Base-by-base conservation (phyloP, 2,888 invertebrate species). In the Coenonympha arcania region DNA sequence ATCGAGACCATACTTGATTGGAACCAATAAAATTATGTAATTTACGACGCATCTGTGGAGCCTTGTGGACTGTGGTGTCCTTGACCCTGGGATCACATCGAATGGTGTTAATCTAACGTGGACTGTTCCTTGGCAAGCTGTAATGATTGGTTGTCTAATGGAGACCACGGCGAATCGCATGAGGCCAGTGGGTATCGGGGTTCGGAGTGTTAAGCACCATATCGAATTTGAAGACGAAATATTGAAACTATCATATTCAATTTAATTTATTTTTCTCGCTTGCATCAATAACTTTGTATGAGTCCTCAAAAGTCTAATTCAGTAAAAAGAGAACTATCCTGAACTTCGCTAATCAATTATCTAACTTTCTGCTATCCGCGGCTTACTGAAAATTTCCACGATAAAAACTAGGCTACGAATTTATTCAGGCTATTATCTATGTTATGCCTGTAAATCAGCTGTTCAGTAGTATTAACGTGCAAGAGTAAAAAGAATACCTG, bases 21-120 rank as follows among this genome's bases (percentile, higher is more conserved):
- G 83, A 81, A 80, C 81, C 77, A 79, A 84, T 85, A 76, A 79
- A 76, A 81, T 76, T 70, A 73, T 71, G 66, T 80, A 72, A 76
- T 85, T 83, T 83, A 85, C 73, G 70, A 67, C 63, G 70, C 59
- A 68, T 67, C 69, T 69, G 70, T 65, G 67, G 64, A 61, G 60
- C 66, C 64, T 68, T 69, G 67, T n/a, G n/a, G n/a, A n/a, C n/a
- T n/a, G n/a, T 70, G 63, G 56, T 61, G 64, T 68, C 76, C 77
- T 75, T 79, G 75, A 77, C 75, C 75, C 67, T 65, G 57, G 64
- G 55, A 51, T 51, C 58, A 63, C 59, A 63, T 62, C 59, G 55
- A 61, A 60, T 58, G 62, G 63, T 56, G 60, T 62, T 77, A 79
- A 84, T 83, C 79, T 76, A 74, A 76, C 70, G 79, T 77, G 73